phyloP scores from a whole-genome alignment of 2,113 vertebrate species.

The Proterorhinus semilunaris region DNA sequence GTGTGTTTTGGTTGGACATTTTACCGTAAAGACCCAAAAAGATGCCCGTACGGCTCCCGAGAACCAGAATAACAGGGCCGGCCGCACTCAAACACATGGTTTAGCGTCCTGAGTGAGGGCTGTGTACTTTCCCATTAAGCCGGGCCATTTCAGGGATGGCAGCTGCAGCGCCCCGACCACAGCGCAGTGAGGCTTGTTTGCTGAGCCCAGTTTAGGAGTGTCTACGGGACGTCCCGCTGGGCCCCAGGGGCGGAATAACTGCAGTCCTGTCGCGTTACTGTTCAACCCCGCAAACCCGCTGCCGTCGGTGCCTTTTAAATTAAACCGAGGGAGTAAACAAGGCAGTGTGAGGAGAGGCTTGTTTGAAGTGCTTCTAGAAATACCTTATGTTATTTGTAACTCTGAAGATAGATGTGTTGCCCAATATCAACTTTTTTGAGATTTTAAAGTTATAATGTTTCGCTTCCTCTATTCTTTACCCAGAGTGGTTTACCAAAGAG shows the following conservation, averaged over 20 bases:
- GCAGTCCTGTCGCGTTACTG: constrained; percentile 19
- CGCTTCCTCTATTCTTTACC: no score
- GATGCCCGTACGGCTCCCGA: constrained; percentile 48
- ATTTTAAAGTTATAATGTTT: no score
- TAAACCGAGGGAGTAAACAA: constrained; percentile 10
- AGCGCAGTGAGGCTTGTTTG: constrained; percentile 62
- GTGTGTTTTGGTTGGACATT: constrained; percentile 49
- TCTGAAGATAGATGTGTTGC: no score
- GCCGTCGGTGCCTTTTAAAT: constrained; percentile 16
- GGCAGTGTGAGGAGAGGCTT: neutral
- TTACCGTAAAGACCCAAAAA: constrained; percentile 57
- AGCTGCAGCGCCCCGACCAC: constrained; percentile 54
- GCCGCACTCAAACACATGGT: constrained; percentile 55
- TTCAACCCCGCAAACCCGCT: constrained; percentile 9
- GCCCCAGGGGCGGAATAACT: constrained; percentile 27
- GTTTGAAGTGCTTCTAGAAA: neutral
- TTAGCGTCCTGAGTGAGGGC: constrained; percentile 49
- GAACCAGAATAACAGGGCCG: constrained; percentile 60
- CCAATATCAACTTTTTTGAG: no score
- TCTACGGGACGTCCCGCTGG: constrained; percentile 31
- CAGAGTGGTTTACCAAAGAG: no score
- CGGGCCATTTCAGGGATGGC: constrained; percentile 38
- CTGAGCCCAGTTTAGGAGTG: constrained; percentile 61
- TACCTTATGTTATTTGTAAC: no score
- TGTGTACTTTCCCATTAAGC: constrained; percentile 49